phyloP scores from a whole-genome alignment of 2,797 vertebrate genomes.

The Sebastes matsubarae region DNA sequence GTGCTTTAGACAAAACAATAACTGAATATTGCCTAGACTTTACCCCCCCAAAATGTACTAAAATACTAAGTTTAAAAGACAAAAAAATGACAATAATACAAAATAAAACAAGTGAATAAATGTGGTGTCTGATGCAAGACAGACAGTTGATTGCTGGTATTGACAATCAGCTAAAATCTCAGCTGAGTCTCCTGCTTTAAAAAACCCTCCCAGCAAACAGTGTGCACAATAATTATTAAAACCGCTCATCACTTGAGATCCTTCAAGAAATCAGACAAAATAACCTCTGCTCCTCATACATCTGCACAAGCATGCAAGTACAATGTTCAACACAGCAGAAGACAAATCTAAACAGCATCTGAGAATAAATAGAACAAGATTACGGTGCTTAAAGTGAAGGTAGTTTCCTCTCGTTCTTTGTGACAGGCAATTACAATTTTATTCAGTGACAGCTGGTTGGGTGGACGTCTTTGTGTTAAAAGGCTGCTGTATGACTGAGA shows the following conservation, averaged over 20 bases:
- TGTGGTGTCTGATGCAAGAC: not conserved
- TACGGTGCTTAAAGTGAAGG: not conserved
- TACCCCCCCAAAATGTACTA: not conserved
- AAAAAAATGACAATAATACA: not conserved
- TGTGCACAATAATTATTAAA: constrained; percentile 7
- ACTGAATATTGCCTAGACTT: not conserved
- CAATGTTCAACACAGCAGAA: constrained; percentile 1
- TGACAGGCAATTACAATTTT: constrained; percentile 41
- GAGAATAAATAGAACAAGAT: constrained; percentile 24
- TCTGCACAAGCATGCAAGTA: not conserved
- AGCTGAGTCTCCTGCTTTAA: not conserved
- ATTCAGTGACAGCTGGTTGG: constrained; percentile 37
- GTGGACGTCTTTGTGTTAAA: constrained; percentile 37
- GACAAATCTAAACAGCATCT: not conserved
- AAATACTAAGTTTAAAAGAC: not conserved
- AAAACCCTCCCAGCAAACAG: not conserved
- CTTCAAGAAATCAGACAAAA: not conserved
- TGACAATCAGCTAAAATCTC: not conserved
- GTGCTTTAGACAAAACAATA: not conserved
- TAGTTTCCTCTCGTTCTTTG: constrained; percentile 15
- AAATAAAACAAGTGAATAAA: not conserved
- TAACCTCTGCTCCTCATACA: not conserved
- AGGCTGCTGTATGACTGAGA: constrained; percentile 15
- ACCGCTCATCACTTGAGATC: not conserved
- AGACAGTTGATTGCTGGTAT: not conserved